A percentile compares a stretch with the other conserved stretches of the same genome.
These are phyloP conservation scores for Neodiprion pinetum DNA, from an alignment of 1,140 invertebrate genomes.

Conservation along the genomic window DNA sequence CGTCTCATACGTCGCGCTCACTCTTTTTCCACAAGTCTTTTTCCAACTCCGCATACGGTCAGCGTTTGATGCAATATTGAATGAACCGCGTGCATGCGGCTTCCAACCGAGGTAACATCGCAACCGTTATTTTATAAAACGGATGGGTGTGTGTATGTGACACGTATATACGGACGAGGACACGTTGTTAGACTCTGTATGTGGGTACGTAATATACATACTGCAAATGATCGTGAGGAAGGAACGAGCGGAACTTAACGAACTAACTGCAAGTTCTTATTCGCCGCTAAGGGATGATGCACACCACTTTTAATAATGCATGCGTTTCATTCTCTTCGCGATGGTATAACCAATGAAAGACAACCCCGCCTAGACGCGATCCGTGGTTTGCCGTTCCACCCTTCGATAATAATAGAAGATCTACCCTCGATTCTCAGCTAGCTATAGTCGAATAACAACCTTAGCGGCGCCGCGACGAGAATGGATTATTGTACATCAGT, in stretches of 20 bases:
- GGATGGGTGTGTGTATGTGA: neutral
- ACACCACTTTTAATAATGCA: conserved; percentile 61
- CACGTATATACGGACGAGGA: neutral
- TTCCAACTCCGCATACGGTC: neutral
- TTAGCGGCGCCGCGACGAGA: no score
- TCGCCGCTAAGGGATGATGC: conserved; percentile 19
- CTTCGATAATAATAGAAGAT: no score
- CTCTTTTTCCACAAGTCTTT: neutral
- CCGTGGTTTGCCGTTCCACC: no score
- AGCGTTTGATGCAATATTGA: conserved; percentile 7
- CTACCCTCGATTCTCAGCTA: no score
- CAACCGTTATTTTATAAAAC: no score
- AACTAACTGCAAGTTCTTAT: neutral
- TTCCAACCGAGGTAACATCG: neutral
- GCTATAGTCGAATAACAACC: no score
- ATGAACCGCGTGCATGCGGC: neutral
- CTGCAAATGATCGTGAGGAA: neutral
- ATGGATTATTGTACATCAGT: no score
- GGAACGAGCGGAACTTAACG: neutral
- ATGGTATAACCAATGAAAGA: no score
- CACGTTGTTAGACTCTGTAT: neutral
- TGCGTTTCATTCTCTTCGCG: neutral
- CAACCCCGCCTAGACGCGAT: no score
- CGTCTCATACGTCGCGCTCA: neutral
- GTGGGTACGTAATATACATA: neutral